A percentile compares a stretch with the other conserved stretches of the same genome.
phyloP scores from a whole-genome alignment of 2,888 invertebrate species.

The Nebria salina region DNA sequence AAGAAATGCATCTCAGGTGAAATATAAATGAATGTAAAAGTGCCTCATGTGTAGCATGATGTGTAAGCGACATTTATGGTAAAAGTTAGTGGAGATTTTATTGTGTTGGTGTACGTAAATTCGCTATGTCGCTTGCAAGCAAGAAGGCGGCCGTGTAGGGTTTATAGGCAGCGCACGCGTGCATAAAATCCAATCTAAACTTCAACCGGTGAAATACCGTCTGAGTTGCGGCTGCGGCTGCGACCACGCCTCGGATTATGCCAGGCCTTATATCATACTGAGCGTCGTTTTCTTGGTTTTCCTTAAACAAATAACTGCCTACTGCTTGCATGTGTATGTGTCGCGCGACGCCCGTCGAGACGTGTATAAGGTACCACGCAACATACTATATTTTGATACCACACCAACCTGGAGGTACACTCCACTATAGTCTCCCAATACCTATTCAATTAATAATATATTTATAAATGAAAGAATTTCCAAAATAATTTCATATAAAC shows the following conservation, averaged over 20 bases:
- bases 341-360: neutral
- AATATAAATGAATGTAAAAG: neutral
- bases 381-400: too few species aligned
- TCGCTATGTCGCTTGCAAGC: constrained; percentile 14
- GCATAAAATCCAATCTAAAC: constrained; percentile 64
- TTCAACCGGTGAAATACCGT: constrained; percentile 55
- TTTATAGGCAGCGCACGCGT: constrained; percentile 31
- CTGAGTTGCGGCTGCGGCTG: constrained; percentile 36
- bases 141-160: neutral
- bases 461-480: too few species aligned
- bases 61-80: constrained; percentile 34
- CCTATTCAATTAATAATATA: too few species aligned
- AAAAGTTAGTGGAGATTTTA: constrained; percentile 46
- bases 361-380: too few species aligned
- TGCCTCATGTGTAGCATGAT: neutral
- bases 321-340: neutral
- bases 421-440: too few species aligned
- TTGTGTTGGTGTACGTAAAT: constrained; percentile 44
- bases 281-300: constrained; percentile 10
- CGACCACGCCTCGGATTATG: constrained; percentile 40
- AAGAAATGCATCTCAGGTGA: neutral
- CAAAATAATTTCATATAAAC: too few species aligned
- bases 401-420: too few species aligned
- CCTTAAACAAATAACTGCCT: constrained; percentile 14
- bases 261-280: constrained; percentile 31